phyloP scores from a whole-genome alignment of 2,113 vertebrate species.

The Mustela nigripes region DNA sequence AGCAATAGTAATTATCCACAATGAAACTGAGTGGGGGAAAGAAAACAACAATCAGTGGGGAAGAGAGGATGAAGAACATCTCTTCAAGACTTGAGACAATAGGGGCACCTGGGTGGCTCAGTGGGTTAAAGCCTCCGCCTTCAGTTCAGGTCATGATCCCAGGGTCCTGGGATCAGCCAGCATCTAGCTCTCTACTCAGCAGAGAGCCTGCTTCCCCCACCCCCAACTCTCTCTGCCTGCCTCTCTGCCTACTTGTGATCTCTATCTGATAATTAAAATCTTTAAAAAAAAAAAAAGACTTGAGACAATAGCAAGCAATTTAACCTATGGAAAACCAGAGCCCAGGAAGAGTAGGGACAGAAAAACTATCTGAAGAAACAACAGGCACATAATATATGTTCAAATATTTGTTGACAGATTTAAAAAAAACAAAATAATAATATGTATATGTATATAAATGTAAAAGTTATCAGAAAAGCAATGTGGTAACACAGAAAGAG shows the following conservation, averaged over 20 bases:
- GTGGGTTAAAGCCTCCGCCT: too few relatives aligned
- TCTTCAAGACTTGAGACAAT: neutral
- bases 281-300: neutral
- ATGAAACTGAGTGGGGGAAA: neutral
- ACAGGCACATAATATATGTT: neutral
- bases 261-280: too few relatives aligned
- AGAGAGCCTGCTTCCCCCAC: too few relatives aligned
- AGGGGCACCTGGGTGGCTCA: neutral
- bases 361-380: neutral
- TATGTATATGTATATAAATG: neutral
- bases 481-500: neutral
- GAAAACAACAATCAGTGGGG: neutral
- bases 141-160: too few relatives aligned
- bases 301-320: neutral
- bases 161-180: too few relatives aligned
- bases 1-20: neutral
- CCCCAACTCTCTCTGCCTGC: too few relatives aligned
- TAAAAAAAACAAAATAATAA: neutral
- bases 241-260: too few relatives aligned
- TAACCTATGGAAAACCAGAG: neutral
- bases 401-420: neutral
- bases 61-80: neutral
- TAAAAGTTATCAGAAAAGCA: slow-evolving; percentile 29
- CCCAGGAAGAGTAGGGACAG: neutral
- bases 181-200: too few relatives aligned